Conservation (phyloP, 1,140 invertebrate species). For the Penaeus indicus region DNA sequence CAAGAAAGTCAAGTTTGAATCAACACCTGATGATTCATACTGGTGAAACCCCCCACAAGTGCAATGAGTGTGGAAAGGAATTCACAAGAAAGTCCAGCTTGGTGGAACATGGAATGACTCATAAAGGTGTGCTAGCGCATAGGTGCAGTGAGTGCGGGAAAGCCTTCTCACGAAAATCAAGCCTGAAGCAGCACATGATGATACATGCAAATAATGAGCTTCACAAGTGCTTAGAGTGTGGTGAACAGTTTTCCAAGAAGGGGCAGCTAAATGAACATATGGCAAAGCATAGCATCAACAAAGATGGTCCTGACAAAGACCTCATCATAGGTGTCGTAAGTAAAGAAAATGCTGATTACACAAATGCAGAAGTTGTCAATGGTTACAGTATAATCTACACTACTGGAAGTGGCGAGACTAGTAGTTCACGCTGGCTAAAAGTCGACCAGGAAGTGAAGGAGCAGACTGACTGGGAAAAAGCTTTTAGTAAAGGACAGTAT, state of each 20-base stretch:
- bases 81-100: conserved; percentile 4
- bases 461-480: too few species aligned
- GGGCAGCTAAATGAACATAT: not conserved
- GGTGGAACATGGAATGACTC: not conserved
- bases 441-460: too few species aligned
- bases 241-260: not conserved
- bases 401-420: too few species aligned
- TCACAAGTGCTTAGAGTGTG: not conserved
- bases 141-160: not conserved
- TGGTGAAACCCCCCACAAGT: not conserved
- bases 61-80: not conserved
- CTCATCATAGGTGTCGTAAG: too few species aligned
- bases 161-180: not conserved
- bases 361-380: too few species aligned
- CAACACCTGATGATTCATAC: conserved; percentile 9
- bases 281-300: not conserved
- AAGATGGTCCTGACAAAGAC: too few species aligned
- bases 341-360: too few species aligned
- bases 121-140: not conserved
- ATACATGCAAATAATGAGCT: not conserved
- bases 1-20: not conserved
- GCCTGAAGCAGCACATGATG: not conserved
- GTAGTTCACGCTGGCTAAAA: too few species aligned
- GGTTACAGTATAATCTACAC: too few species aligned
- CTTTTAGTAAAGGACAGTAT: too few species aligned